Evolutionary conservation across 2,113 vertebrate species (phyloP), one percentile per base, ranked within the genome.

Genomic region (Sceloporus tristichus): DNA sequence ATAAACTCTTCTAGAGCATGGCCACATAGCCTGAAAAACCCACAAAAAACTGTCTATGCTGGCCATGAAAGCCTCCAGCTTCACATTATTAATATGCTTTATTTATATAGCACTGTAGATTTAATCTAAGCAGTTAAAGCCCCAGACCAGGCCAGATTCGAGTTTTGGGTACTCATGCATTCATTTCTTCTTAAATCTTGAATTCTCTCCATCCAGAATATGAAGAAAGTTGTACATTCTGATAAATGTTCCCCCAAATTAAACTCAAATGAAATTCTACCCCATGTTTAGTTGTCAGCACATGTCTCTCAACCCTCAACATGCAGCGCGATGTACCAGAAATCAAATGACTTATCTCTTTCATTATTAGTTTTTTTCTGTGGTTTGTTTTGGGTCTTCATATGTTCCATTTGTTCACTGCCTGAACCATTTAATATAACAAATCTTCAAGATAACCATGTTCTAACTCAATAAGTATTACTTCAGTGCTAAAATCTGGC

Each of bases 331-430:
- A 9, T 42, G 9, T 68, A 48, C 48, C 48, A 48, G 7, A 48
- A 48, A 48, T 48, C 48, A 48, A 85, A 48, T 78, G 62, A 5
- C 8, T 77, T 29, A 23, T 66, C 76, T 27, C 29, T 34, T 27
- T 11, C 65, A 48, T 25, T 65, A 56, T 83, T 48, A 83, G 18
- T 48, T 29, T 48, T 34, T 23, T 9, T 62, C 18, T 66, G 10
- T 78, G 8, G 66, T 77, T 85, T 10, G 25, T 38, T 74, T 42
- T 23, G 56, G 48, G 71, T 23, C 13, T 86, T 86, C 40, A 34
- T 65, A 65, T 76, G 62, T 68, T 86, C 76, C 27, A 38, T 79
- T 79, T 70, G 85, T 56, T 79, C 66, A 16, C 65, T 78, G 59
- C 10, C n/a, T 79, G 13, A 29, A 34, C 25, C 25, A 21, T 86